A percentile compares a stretch with the other conserved stretches of the same genome.
These are phyloP conservation scores for Asarcornis scutulata DNA, from an alignment of 2,113 vertebrate genomes.

Conservation along the genomic window DNA sequence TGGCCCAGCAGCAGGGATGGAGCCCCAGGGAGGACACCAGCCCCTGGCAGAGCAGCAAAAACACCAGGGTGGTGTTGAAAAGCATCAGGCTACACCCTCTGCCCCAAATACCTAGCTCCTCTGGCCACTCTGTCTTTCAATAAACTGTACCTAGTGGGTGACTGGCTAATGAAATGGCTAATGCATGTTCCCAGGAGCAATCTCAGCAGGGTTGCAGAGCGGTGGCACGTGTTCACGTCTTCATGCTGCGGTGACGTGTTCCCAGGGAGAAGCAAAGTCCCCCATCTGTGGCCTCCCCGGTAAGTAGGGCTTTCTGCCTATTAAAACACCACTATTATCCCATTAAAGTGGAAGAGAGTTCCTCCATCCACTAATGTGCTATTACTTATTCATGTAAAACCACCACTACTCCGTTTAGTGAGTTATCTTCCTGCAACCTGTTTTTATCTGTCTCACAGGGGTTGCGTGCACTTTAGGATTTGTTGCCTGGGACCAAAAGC, in stretches of 20 bases:
- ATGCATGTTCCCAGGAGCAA: background rate
- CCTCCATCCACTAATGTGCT: background rate
- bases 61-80: background rate
- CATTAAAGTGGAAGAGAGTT: slow-evolving; percentile 3
- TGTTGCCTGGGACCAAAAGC: background rate
- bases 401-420: background rate
- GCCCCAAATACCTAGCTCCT: background rate
- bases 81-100: background rate
- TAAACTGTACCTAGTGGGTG: background rate
- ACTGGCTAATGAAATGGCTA: background rate
- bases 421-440: slow-evolving; percentile 10
- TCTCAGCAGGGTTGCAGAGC: background rate
- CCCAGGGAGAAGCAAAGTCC: accelerated
- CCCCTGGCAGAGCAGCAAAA: background rate
- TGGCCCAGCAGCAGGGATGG: too few species aligned
- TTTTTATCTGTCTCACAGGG: background rate
- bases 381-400: slow-evolving; percentile 49
- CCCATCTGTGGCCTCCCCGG: background rate
- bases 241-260: background rate
- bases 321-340: background rate
- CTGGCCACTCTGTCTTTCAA: background rate
- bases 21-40: background rate
- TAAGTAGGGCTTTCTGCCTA: background rate
- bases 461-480: background rate
- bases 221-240: background rate